phyloP scores from a whole-genome alignment of 1,140 invertebrate genomes.

The Eriosoma lanigerum region DNA sequence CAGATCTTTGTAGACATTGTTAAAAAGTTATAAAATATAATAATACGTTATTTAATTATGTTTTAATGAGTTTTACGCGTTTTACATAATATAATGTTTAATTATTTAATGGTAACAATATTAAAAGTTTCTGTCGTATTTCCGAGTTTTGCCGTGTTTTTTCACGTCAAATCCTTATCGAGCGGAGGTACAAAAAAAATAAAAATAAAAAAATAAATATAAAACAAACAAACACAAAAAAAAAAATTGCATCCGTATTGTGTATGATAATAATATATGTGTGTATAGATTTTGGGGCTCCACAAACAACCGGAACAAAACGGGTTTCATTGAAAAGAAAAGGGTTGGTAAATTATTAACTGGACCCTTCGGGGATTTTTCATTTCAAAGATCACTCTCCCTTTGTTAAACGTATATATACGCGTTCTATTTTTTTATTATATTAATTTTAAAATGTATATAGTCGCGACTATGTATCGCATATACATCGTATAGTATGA shows the following conservation, averaged over 20 bases:
- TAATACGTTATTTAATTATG: too few relatives aligned
- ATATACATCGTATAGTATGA: neutral
- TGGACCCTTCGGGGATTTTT: slow-evolving; percentile 41
- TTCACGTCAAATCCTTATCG: neutral
- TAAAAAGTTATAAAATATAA: too few relatives aligned
- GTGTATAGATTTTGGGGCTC: slow-evolving; percentile 21
- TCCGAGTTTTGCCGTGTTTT: neutral
- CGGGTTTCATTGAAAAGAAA: slow-evolving; percentile 47
- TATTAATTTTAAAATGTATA: slow-evolving; percentile 19
- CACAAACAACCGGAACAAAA: slow-evolving; percentile 47
- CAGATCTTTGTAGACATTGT: too few relatives aligned
- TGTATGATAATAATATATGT: neutral
- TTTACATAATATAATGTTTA: neutral
- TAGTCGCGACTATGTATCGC: slow-evolving; percentile 24
- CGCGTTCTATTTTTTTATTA: slow-evolving; percentile 7
- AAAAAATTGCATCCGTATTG: slow-evolving; percentile 36
- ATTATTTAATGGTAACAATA: too few relatives aligned
- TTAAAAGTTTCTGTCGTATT: neutral
- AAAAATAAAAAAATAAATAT: neutral
- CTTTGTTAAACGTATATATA: slow-evolving; percentile 7
- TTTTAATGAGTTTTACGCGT: too few relatives aligned
- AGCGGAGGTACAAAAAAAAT: slow-evolving; percentile 7
- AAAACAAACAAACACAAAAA: slow-evolving; percentile 35
- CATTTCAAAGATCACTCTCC: slow-evolving; percentile 49
- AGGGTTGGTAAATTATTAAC: slow-evolving; percentile 52